These are phyloP conservation scores for Cydia splendana DNA, from an alignment of 1,140 invertebrate genomes.

Conservation along the genomic window DNA sequence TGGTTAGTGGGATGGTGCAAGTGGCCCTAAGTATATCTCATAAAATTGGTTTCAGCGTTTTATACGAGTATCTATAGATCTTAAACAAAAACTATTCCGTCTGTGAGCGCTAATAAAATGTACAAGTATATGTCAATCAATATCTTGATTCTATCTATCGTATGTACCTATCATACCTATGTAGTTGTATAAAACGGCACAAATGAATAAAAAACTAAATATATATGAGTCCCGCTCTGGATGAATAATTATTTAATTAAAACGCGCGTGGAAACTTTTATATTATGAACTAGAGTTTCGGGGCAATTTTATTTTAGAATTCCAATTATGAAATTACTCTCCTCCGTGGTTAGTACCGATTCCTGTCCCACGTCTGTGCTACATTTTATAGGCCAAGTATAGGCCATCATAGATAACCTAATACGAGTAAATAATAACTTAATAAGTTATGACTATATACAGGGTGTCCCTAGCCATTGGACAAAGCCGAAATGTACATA, in stretches of 20 bases:
- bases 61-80: neutral
- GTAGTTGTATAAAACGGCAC: neutral
- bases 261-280: constrained; percentile 7
- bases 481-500: too few relatives aligned
- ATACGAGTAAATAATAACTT: neutral
- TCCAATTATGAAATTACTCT: constrained; percentile 7
- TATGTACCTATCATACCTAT: too few relatives aligned
- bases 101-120: neutral
- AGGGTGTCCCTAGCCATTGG: too few relatives aligned
- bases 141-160: too few relatives aligned
- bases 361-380: neutral
- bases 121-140: constrained; percentile 1
- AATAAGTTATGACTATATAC: neutral
- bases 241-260: constrained; percentile 20
- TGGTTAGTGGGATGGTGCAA: too few relatives aligned
- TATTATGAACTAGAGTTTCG: neutral
- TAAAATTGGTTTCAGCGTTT: too few relatives aligned
- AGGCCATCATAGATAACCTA: neutral
- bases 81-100: neutral
- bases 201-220: neutral
- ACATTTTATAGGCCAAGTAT: neutral
- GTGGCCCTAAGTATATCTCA: too few relatives aligned
- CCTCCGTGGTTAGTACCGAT: neutral
- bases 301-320: constrained; percentile 7
- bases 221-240: neutral